A percentile compares a stretch with the other conserved stretches of the same genome.
These are phyloP conservation scores for Atrichornis clamosus DNA, from an alignment of 2,113 vertebrate genomes.

Conservation along the genomic window DNA sequence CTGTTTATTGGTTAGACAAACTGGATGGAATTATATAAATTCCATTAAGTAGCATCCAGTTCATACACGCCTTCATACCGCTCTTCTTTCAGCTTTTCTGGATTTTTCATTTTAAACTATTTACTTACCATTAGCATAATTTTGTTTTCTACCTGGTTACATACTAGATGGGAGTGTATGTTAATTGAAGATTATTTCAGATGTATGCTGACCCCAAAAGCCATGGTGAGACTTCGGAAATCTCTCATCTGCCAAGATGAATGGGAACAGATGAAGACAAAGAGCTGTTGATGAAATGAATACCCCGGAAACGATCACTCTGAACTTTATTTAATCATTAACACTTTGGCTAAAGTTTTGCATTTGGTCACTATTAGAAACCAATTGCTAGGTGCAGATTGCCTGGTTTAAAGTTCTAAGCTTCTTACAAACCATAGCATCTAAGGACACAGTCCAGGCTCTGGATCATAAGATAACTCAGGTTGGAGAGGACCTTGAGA, in stretches of 20 bases:
- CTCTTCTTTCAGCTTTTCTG: not conserved
- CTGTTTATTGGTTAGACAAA: not conserved
- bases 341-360: not conserved
- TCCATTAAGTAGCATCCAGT: not conserved
- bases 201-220: not conserved
- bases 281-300: not conserved
- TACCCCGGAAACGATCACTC: not conserved
- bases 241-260: not conserved
- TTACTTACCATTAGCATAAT: not conserved
- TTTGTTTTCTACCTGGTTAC: not conserved
- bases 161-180: not conserved
- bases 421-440: not conserved
- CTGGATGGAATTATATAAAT: not conserved
- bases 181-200: not conserved
- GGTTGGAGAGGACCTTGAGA: not conserved
- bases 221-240: not conserved
- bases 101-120: not conserved
- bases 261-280: not conserved
- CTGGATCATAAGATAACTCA: not conserved
- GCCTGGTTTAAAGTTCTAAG: not conserved
- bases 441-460: not conserved
- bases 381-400: not conserved
- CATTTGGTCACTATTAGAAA: not conserved
- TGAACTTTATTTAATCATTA: not conserved
- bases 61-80: not conserved